Evolutionary conservation across 2,113 vertebrate species (phyloP).

Genomic region (Ornithorhynchus anatinus): DNA sequence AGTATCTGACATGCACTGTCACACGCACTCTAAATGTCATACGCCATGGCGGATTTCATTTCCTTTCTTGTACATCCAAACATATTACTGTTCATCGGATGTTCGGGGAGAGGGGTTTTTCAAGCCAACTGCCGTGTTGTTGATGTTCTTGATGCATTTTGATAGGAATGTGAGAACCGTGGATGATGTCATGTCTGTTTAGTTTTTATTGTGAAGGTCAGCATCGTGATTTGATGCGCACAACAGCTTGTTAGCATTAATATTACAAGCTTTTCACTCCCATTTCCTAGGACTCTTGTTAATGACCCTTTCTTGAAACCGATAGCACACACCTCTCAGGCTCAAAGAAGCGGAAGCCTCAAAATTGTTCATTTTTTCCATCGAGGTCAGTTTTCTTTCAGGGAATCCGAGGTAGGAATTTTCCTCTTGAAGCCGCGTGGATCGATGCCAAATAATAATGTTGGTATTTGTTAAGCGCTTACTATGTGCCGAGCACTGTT

Average conservation of each 20-base stretch:
- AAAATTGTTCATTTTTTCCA: neutral
- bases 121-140: neutral
- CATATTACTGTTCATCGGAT: neutral
- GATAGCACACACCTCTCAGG: conserved; percentile 12
- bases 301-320: conserved; percentile 33
- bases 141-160: conserved; percentile 12
- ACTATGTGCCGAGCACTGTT: too few species aligned
- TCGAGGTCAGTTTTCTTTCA: neutral
- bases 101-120: neutral
- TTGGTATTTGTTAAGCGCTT: too few species aligned
- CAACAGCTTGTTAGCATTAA: conserved; percentile 34
- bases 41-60: too few species aligned
- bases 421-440: neutral
- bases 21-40: too few species aligned
- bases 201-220: conserved; percentile 46
- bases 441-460: too few species aligned
- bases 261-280: conserved; percentile 34
- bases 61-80: neutral
- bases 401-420: neutral
- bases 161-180: conserved; percentile 17
- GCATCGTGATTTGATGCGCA: conserved; percentile 23
- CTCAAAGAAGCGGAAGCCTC: neutral
- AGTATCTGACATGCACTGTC: too few species aligned
- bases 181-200: conserved; percentile 42
- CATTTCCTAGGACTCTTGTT: conserved; percentile 26